These are phyloP conservation scores for Diarsia rubi DNA, from an alignment of 2,888 invertebrate genomes.

Conservation along the genomic window DNA sequence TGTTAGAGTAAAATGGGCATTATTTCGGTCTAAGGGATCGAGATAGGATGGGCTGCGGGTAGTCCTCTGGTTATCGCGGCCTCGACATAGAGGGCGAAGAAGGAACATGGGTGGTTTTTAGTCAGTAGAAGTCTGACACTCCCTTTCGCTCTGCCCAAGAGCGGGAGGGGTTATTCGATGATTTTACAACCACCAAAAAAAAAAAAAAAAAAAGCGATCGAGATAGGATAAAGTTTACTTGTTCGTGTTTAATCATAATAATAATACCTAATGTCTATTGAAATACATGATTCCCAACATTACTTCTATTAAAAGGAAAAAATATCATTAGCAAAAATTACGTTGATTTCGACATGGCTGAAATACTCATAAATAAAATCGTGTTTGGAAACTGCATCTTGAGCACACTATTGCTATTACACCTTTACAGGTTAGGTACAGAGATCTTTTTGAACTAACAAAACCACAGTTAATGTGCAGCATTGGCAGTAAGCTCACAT, in stretches of 20 bases:
- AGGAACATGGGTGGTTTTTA: no score
- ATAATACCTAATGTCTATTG: not conserved
- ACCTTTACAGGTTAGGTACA: no score
- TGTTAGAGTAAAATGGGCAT: slow-evolving; percentile 16
- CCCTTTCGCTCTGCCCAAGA: no score
- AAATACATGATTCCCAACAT: not conserved
- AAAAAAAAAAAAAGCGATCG: no score
- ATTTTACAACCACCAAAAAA: no score
- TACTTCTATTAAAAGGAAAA: not conserved
- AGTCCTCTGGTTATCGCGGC: no score
- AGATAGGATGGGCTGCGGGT: no score
- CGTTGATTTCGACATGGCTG: not conserved
- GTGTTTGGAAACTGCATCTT: not conserved
- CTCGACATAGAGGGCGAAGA: no score
- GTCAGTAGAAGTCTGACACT: no score
- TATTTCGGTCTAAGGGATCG: not conserved
- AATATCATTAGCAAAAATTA: not conserved
- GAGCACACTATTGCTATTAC: not conserved
- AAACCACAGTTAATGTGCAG: not conserved
- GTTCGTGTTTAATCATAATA: not conserved
- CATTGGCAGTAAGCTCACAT: not conserved
- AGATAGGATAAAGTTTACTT: not conserved
- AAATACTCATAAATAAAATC: not conserved
- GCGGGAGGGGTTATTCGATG: no score
- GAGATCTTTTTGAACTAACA: not conserved